Base-by-base conservation (phyloP, 1,140 invertebrate genomes). In the Drosophila ficusphila region DNA sequence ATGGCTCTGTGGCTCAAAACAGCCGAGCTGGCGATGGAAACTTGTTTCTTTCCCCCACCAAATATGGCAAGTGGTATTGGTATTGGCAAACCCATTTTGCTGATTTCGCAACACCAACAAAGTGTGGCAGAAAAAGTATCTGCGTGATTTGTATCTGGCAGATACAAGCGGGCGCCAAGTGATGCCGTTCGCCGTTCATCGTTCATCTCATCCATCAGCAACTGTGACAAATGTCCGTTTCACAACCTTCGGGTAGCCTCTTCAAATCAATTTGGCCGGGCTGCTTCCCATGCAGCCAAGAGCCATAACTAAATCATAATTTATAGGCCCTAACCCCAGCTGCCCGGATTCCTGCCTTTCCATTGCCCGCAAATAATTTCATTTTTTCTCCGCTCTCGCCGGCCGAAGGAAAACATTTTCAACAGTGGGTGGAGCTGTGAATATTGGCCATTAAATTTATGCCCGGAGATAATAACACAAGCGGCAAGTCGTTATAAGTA, bases 361-460 rank as follows among this genome's bases (percentile, higher is more conserved):
- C 56, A 68, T 74, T 62, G 69, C 49, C 74, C 78, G 62, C 78
- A 82, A 82, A 82, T 74, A 82, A 82, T 82, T 64, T 76, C 65
- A 56, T 76, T 76, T 77, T 76, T 82, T 82, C n/a, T 6, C 33
- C 1, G 19, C 19, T 21, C 61, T 11, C 27, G n/a, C n/a, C 18
- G 42, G 42, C 19, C 31, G 41, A 69, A 69, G 33, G 34, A 72
- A 69, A 67, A 68, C 64, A 86, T 88, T 86, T 86, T 86, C 82
- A 88, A 86, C 82, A 86, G 82, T 86, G 82, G 82, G 82, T 86
- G 82, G 82, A 86, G 82, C 82, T 86, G 82, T 86, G 82, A 86
- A 86, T 86, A 88, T 86, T 86, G 82, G 58, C 82, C 83, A 86
- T 88, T 81, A 86, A 86, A 86, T 86, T 86, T 86, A 86, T 86